These are phyloP conservation scores for Lasius fuliginosus DNA, from an alignment of 2,888 invertebrate species.

Conservation along the genomic window DNA sequence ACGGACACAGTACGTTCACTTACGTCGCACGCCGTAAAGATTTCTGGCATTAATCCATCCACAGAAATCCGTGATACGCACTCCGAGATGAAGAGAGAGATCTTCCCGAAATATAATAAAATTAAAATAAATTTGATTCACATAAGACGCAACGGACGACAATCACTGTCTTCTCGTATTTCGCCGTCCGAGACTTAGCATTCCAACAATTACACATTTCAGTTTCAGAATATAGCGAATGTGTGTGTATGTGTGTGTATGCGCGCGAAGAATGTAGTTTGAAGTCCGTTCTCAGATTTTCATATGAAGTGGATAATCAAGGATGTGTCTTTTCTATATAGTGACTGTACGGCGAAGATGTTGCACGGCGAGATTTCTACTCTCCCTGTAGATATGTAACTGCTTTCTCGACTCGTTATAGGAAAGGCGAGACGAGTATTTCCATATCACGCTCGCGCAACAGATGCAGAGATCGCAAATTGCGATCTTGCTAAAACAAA, in stretches of 20 bases:
- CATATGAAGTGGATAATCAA: constrained; percentile 48
- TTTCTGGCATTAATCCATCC: constrained; percentile 23
- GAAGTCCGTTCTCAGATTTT: constrained; percentile 20
- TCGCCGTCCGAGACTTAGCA: neutral
- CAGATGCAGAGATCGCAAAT: constrained; percentile 2
- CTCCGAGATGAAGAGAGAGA: neutral
- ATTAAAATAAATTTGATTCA: constrained; percentile 4
- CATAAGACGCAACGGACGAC: neutral
- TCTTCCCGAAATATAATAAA: constrained; percentile 24
- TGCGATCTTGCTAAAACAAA: neutral
- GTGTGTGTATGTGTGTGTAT: too few species aligned
- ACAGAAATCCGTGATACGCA: constrained; percentile 13
- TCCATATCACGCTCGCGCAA: neutral
- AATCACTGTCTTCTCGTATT: constrained; percentile 11
- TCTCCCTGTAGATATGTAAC: neutral
- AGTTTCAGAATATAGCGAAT: neutral
- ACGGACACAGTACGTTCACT: neutral
- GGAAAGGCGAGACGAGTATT: constrained; percentile 3
- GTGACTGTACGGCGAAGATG: constrained; percentile 11
- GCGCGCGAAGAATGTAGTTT: neutral
- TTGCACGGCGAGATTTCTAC: constrained; percentile 37
- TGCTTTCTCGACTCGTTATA: constrained; percentile 13
- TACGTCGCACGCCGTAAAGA: neutral
- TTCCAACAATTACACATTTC: neutral
- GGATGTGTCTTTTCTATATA: constrained; percentile 4